These are phyloP conservation scores for Lochmaea capreae DNA, from an alignment of 2,888 invertebrate genomes.

Conservation along the genomic window DNA sequence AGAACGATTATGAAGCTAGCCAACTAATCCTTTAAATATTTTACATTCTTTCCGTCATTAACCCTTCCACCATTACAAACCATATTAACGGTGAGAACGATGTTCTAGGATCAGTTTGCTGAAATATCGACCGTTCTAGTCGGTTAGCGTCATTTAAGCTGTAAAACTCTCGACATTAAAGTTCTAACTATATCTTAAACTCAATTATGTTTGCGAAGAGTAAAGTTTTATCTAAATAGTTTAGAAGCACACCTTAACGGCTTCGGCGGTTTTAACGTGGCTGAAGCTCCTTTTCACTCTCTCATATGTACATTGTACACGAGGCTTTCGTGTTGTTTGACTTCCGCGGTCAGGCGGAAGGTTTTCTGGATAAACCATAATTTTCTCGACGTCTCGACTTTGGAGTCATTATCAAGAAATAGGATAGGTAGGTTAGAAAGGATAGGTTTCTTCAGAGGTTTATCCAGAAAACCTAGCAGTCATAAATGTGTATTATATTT, in stretches of 20 bases:
- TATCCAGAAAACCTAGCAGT: too few relatives aligned
- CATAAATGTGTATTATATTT: too few relatives aligned
- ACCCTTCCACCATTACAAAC: too few relatives aligned
- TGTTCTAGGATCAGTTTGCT: not conserved
- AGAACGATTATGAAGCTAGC: too few relatives aligned
- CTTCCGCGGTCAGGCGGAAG: not conserved
- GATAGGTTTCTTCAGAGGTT: too few relatives aligned
- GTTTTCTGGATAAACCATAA: too few relatives aligned
- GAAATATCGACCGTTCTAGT: not conserved
- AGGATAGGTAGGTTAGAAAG: too few relatives aligned
- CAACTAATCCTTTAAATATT: too few relatives aligned
- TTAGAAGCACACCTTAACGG: conserved; percentile 11
- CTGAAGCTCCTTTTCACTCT: not conserved
- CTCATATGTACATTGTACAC: too few relatives aligned
- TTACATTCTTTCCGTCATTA: too few relatives aligned
- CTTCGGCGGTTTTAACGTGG: not conserved
- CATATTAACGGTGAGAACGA: not conserved
- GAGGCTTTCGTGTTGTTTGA: not conserved
- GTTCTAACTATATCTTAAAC: conserved; percentile 19
- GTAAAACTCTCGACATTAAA: not conserved
- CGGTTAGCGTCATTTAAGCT: conserved; percentile 9
- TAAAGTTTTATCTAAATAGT: conserved; percentile 16
- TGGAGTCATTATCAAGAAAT: too few relatives aligned
- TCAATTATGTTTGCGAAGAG: conserved; percentile 22
- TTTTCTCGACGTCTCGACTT: too few relatives aligned